These are phyloP conservation scores for Australoheros facetus DNA, from an alignment of 2,797 vertebrate species.

Conservation along the genomic window DNA sequence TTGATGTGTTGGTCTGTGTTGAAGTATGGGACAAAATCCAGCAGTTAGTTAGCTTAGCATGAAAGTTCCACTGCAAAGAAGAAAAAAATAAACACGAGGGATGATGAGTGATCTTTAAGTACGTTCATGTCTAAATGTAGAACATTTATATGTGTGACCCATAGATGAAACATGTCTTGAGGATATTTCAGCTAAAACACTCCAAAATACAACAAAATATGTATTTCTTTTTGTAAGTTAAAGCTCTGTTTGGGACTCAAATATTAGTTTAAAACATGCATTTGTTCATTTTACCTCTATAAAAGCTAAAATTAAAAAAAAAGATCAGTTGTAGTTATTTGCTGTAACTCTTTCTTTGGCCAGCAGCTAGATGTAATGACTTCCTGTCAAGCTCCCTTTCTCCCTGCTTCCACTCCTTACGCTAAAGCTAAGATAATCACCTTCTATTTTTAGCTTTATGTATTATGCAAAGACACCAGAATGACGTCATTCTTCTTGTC, in stretches of 20 bases:
- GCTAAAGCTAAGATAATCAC: not conserved
- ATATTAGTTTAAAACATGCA: not conserved
- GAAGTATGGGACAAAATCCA: not conserved
- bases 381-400: not conserved
- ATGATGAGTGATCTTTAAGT: not conserved
- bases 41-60: not conserved
- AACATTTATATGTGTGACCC: not conserved
- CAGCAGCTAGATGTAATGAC: not conserved
- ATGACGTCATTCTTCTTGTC: not conserved
- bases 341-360: not conserved
- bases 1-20: not conserved
- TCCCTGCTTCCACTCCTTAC: not conserved
- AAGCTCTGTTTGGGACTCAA: not conserved
- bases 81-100: accelerated
- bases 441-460: not conserved
- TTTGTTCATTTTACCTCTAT: not conserved
- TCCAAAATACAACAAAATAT: not conserved
- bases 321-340: not conserved
- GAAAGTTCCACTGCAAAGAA: not conserved
- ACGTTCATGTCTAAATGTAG: not conserved
- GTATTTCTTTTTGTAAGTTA: not conserved
- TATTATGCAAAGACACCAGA: not conserved
- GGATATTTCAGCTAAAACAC: not conserved
- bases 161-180: not conserved
- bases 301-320: accelerated